phyloP scores from a whole-genome alignment of 1,140 invertebrate genomes.

The Microvelia longipes region DNA sequence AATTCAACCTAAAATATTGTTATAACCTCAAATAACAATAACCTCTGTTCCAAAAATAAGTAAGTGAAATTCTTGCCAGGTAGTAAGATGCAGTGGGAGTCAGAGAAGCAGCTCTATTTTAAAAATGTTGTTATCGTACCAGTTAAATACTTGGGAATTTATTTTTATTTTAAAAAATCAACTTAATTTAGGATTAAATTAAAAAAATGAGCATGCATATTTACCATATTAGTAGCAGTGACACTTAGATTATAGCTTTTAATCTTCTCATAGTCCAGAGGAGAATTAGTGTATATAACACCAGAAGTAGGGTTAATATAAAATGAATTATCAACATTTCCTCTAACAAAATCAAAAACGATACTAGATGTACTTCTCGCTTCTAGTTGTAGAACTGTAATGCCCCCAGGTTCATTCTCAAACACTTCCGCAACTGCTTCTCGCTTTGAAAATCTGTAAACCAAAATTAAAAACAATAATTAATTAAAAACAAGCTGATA shows the following conservation, averaged over 20 bases:
- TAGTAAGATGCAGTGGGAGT: too few relatives aligned
- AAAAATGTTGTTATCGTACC: too few relatives aligned
- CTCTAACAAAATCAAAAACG: slow-evolving; percentile 64
- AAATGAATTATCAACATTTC: slow-evolving; percentile 59
- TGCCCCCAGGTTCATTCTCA: slow-evolving; percentile 66
- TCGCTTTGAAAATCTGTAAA: slow-evolving; percentile 41
- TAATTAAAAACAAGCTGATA: too few relatives aligned
- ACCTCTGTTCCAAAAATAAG: too few relatives aligned
- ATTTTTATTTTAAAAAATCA: too few relatives aligned
- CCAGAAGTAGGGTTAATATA: slow-evolving; percentile 72
- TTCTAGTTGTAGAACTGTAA: slow-evolving; percentile 57
- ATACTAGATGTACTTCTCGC: slow-evolving; percentile 62
- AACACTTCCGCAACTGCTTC: slow-evolving; percentile 60
- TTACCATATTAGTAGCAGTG: slow-evolving; percentile 51
- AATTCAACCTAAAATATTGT: too few relatives aligned
- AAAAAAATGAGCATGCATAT: too few relatives aligned
- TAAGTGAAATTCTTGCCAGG: too few relatives aligned
- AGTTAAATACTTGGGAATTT: too few relatives aligned
- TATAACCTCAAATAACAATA: too few relatives aligned
- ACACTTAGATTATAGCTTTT: slow-evolving; percentile 71
- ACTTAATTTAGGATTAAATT: too few relatives aligned
- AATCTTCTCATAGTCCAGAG: slow-evolving; percentile 61
- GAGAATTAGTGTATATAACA: slow-evolving; percentile 51
- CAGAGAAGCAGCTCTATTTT: too few relatives aligned
- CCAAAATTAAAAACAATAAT: not conserved